A percentile compares a stretch with the other conserved stretches of the same genome.
phyloP scores from a whole-genome alignment of 1,140 invertebrate species.

The Danaus plexippus region DNA sequence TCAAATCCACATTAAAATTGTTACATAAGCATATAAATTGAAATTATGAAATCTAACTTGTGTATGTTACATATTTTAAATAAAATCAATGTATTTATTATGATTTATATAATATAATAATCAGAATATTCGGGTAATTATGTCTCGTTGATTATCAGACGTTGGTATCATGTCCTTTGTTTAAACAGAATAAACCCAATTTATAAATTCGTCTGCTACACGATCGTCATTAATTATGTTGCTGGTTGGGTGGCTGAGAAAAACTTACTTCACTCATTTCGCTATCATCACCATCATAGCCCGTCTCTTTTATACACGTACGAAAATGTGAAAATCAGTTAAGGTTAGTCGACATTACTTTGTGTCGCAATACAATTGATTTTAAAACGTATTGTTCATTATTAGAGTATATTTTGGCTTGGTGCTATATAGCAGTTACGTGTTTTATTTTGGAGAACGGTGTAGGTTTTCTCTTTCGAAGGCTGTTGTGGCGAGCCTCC shows the following conservation, averaged over 20 bases:
- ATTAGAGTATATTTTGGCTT: slow-evolving; percentile 25
- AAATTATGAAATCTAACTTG: too few species aligned
- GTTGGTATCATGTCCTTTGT: slow-evolving; percentile 54
- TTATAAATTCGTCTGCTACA: slow-evolving; percentile 68
- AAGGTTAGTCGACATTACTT: too few species aligned
- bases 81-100: too few species aligned
- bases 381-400: too few species aligned
- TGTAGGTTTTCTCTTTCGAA: slow-evolving; percentile 44
- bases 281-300: slow-evolving; percentile 58
- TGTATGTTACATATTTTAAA: too few species aligned
- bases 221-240: slow-evolving; percentile 70
- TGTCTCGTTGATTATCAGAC: slow-evolving; percentile 44
- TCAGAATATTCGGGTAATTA: slow-evolving; percentile 27
- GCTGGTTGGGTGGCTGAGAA: slow-evolving; percentile 70
- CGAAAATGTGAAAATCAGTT: slow-evolving; percentile 11
- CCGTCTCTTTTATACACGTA: slow-evolving; percentile 44
- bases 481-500: slow-evolving; percentile 53
- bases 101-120: too few species aligned
- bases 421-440: slow-evolving; percentile 13
- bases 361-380: too few species aligned
- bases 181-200: slow-evolving; percentile 63
- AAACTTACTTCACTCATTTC: slow-evolving; percentile 69
- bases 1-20: too few species aligned
- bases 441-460: slow-evolving; percentile 19
- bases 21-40: too few species aligned